phyloP scores from a whole-genome alignment of 2,797 vertebrate species.

The Meriones psammophilus region DNA sequence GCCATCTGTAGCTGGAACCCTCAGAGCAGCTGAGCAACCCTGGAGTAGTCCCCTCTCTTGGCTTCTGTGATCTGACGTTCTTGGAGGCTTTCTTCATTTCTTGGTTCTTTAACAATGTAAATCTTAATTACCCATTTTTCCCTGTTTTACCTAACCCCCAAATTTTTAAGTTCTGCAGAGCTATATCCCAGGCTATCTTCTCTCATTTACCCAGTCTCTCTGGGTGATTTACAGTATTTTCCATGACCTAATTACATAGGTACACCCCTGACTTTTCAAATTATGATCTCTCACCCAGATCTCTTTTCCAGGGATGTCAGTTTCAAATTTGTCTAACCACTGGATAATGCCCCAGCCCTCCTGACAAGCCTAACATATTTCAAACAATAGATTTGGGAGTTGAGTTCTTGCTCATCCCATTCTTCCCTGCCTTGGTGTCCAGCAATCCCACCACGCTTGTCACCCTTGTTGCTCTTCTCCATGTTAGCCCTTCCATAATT shows the following conservation, averaged over 20 bases:
- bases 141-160: conserved; percentile 1
- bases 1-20: conserved; percentile 27
- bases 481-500: background rate
- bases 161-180: conserved; percentile 46
- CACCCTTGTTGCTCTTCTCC: background rate
- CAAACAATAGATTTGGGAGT: conserved; percentile 34
- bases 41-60: conserved; percentile 55
- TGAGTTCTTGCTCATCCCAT: background rate
- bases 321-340: background rate
- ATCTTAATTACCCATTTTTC: conserved; percentile 54
- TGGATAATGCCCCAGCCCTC: background rate
- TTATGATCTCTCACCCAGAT: conserved; percentile 29
- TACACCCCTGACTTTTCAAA: conserved; percentile 24
- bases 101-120: conserved; percentile 43
- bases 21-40: conserved; percentile 44
- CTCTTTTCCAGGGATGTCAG: conserved; percentile 29
- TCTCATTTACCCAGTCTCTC: conserved; percentile 3
- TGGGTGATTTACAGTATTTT: conserved; percentile 40
- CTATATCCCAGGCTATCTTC: background rate
- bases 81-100: conserved; percentile 61
- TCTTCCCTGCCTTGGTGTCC: background rate
- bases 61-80: conserved; percentile 26
- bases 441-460: background rate
- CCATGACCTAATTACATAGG: background rate
- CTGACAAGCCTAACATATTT: background rate